phyloP scores from a whole-genome alignment of 2,888 invertebrate species.

The Lithophane semibrunnea region DNA sequence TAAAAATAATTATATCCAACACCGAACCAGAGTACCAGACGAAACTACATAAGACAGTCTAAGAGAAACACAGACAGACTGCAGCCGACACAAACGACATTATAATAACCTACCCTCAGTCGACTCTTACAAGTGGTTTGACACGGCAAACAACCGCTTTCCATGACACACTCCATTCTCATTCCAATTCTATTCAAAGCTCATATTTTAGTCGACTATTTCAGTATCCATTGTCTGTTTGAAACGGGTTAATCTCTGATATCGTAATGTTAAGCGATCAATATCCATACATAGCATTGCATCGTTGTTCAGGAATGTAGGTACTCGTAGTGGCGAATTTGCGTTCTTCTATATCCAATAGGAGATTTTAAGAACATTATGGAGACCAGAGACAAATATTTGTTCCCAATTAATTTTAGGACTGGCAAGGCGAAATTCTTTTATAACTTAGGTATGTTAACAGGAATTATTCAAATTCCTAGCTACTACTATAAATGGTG shows the following conservation, averaged over 20 bases:
- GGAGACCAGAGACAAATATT: too few species aligned
- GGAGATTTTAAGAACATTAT: too few species aligned
- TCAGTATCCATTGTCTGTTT: slow-evolving; percentile 37
- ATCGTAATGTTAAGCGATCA: slow-evolving; percentile 11
- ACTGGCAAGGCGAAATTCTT: too few species aligned
- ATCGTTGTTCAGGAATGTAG: slow-evolving; percentile 25
- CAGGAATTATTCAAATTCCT: too few species aligned
- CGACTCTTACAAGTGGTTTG: slow-evolving; percentile 59
- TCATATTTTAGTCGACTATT: slow-evolving; percentile 51
- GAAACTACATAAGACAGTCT: slow-evolving; percentile 11
- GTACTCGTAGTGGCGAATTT: slow-evolving; percentile 6
- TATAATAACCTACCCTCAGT: slow-evolving; percentile 50
- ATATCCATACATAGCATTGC: slow-evolving; percentile 24
- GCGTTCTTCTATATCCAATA: too few species aligned
- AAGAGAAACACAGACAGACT: slow-evolving; percentile 22
- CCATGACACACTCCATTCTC: slow-evolving; percentile 49
- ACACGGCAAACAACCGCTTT: slow-evolving; percentile 49
- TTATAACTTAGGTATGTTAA: too few species aligned
- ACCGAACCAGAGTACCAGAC: background rate
- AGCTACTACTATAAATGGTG: too few species aligned
- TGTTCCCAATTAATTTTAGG: too few species aligned
- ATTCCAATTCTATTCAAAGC: slow-evolving; percentile 51
- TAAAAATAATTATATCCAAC: slow-evolving; percentile 12
- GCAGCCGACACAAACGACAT: slow-evolving; percentile 47
- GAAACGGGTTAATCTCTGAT: slow-evolving; percentile 33